These are phyloP conservation scores for Edolisoma coerulescens DNA, from an alignment of 2,113 vertebrate species.

Conservation along the genomic window DNA sequence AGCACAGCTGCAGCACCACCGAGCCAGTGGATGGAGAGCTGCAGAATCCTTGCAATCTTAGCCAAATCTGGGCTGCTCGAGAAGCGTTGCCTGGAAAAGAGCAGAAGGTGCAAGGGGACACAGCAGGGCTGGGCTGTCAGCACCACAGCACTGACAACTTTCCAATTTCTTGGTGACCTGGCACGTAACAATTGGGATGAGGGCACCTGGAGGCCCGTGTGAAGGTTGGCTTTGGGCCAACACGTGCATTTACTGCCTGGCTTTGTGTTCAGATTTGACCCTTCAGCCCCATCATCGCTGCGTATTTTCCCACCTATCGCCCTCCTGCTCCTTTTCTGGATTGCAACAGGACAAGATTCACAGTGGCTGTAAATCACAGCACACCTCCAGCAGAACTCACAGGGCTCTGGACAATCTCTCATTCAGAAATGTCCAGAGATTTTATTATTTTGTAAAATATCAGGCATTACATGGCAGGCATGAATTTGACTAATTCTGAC, in stretches of 20 bases:
- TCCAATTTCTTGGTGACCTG: background rate
- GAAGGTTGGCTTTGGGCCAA: background rate
- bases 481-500: background rate
- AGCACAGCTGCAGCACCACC: background rate
- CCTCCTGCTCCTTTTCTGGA: background rate
- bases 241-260: accelerated
- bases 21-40: background rate
- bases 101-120: background rate
- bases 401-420: background rate
- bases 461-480: background rate
- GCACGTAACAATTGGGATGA: accelerated
- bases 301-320: accelerated
- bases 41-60: background rate
- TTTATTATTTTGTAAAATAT: background rate
- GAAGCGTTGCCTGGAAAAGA: background rate
- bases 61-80: background rate
- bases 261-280: background rate
- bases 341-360: background rate
- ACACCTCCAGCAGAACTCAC: background rate
- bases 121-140: background rate
- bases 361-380: background rate
- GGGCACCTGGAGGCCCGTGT: background rate
- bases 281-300: accelerated
- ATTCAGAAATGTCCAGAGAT: background rate
- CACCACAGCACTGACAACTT: background rate